A percentile compares a stretch with the other conserved stretches of the same genome.
Evolutionary conservation across 1,140 invertebrate genomes (phyloP).

Genomic region (Lycorma delicatula): DNA sequence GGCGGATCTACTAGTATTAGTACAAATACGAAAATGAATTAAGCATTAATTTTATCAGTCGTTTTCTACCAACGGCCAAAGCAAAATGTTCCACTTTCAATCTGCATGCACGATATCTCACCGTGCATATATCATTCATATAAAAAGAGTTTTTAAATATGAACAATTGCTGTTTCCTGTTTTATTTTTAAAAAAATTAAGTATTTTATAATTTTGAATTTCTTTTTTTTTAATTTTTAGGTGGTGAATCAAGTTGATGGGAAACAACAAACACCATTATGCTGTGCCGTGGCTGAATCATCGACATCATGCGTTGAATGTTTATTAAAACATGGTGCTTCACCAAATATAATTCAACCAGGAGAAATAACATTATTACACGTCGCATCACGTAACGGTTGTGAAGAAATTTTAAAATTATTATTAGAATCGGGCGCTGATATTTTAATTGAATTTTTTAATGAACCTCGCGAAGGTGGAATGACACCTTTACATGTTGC

Average conservation of each 20-base stretch:
- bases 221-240: background rate
- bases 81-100: too few relatives aligned
- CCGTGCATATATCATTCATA: too few relatives aligned
- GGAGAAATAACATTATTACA: slow-evolving; percentile 33
- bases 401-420: slow-evolving; percentile 37
- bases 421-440: slow-evolving; percentile 33
- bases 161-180: too few relatives aligned
- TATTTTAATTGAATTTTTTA: slow-evolving; percentile 34
- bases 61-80: too few relatives aligned
- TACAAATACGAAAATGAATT: too few relatives aligned
- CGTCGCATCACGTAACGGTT: slow-evolving; percentile 37
- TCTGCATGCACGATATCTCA: too few relatives aligned
- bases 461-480: slow-evolving; percentile 33
- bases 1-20: too few relatives aligned
- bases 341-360: slow-evolving; percentile 35
- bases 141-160: too few relatives aligned
- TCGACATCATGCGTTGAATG: slow-evolving; percentile 40
- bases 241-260: background rate
- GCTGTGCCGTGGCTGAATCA: slow-evolving; percentile 41
- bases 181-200: background rate
- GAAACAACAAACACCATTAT: slow-evolving; percentile 42
- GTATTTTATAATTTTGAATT: too few relatives aligned
- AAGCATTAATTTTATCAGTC: too few relatives aligned
- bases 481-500: slow-evolving; percentile 58
- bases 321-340: slow-evolving; percentile 40